Evolutionary conservation across 2,113 vertebrate species (phyloP).

Genomic region (Choloepus hoffmanni): DNA sequence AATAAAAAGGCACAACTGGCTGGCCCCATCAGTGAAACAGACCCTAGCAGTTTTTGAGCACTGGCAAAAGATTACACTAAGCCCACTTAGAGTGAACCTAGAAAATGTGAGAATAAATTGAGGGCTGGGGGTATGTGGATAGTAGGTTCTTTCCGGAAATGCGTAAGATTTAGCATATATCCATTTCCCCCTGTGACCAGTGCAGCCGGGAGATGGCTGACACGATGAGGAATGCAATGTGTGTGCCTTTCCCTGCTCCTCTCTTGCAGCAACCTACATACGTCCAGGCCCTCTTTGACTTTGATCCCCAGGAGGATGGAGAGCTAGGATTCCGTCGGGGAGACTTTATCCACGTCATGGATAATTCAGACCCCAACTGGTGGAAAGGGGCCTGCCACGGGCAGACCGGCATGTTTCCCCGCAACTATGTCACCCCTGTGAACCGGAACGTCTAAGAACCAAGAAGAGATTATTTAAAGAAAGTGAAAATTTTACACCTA

Average conservation of each 20-base stretch:
- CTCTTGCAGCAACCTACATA: slow-evolving; percentile 92
- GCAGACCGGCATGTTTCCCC: slow-evolving; percentile 99
- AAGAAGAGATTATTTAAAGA: slow-evolving; percentile 88
- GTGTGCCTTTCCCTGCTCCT: slow-evolving; percentile 2
- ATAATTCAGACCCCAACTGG: slow-evolving; percentile 99
- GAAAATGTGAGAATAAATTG: rapidly evolving
- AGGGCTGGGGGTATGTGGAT: rapidly evolving
- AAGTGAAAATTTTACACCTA: slow-evolving; percentile 79
- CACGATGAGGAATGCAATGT: rapidly evolving
- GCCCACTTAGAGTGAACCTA: rapidly evolving
- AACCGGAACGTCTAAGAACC: slow-evolving; percentile 95
- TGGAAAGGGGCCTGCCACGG: slow-evolving; percentile 99
- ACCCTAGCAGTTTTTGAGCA: rapidly evolving
- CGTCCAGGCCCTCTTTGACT: slow-evolving; percentile 99
- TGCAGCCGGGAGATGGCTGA: neutral
- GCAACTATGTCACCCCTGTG: slow-evolving; percentile 98
- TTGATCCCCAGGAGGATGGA: slow-evolving; percentile 98
- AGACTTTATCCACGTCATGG: slow-evolving; percentile 99
- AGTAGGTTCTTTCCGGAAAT: neutral
- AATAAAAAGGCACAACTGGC: rapidly evolving
- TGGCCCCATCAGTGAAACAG: rapidly evolving
- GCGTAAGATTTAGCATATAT: rapidly evolving
- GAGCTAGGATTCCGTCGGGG: slow-evolving; percentile 98
- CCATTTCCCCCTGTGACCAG: no score
- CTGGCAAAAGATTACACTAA: neutral